A percentile compares a stretch with the other conserved stretches of the same genome.
Conservation (phyloP, 2,113 vertebrate species). For the Plectropomus leopardus region DNA sequence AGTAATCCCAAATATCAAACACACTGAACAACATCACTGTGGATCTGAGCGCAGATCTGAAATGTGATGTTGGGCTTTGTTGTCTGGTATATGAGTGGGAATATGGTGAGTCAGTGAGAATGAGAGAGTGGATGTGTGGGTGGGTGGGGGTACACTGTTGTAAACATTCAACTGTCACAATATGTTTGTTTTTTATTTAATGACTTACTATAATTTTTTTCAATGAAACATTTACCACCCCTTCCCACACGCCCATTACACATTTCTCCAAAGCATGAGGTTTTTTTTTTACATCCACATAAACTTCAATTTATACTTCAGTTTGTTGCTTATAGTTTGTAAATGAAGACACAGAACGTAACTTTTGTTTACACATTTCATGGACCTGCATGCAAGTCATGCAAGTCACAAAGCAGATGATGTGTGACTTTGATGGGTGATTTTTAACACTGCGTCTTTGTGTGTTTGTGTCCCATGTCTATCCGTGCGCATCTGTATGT, state of each 20-base stretch:
- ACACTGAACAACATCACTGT: conserved; percentile 64
- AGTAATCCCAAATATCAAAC: conserved; percentile 70
- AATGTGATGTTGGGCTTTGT: conserved; percentile 61
- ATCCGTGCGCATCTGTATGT: conserved; percentile 64
- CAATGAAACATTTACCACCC: conserved; percentile 56
- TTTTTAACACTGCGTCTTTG: conserved; percentile 68
- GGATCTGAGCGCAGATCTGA: conserved; percentile 48
- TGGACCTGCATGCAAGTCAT: conserved; percentile 65
- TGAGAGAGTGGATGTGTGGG: conserved; percentile 69
- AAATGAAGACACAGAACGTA: conserved; percentile 24
- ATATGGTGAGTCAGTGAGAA: conserved; percentile 31
- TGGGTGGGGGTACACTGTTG: conserved; percentile 64
- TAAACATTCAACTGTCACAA: conserved; percentile 59
- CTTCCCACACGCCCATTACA: conserved; percentile 53
- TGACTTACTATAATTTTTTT: conserved; percentile 50
- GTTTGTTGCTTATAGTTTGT: conserved; percentile 35
- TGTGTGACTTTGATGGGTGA: conserved; percentile 36
- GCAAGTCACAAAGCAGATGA: conserved; percentile 43
- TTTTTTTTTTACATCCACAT: conserved; percentile 17
- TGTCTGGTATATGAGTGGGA: conserved; percentile 68
- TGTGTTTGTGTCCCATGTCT: conserved; percentile 68
- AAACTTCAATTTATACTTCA: conserved; percentile 21
- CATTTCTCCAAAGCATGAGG: conserved; percentile 50
- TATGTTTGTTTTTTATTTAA: conserved; percentile 48
- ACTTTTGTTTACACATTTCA: conserved; percentile 45